phyloP scores from a whole-genome alignment of 2,888 invertebrate genomes.

The Eumerus sabulonum region DNA sequence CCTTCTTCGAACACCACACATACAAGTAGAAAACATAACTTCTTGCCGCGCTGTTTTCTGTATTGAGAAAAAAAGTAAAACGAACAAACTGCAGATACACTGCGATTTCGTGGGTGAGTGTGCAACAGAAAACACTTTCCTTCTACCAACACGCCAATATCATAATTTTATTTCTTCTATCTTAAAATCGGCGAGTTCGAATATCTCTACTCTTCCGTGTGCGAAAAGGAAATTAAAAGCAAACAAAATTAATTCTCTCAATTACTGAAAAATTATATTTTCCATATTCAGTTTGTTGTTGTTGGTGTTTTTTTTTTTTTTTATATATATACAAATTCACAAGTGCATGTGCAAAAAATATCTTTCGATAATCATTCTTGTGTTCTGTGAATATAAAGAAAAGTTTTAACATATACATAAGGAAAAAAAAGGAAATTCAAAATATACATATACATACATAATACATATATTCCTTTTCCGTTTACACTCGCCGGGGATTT shows the following conservation, averaged over 20 bases:
- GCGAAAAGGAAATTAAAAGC: slow-evolving; percentile 5
- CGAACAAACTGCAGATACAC: slow-evolving; percentile 41
- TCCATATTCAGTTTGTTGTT: too few relatives aligned
- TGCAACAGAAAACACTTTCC: slow-evolving; percentile 52
- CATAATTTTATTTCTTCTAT: not conserved
- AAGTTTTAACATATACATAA: slow-evolving; percentile 20
- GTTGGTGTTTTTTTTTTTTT: too few relatives aligned
- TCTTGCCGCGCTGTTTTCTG: slow-evolving; percentile 16
- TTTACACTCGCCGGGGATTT: slow-evolving; percentile 8
- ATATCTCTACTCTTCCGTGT: not conserved
- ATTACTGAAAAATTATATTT: slow-evolving; percentile 19
- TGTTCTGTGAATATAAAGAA: slow-evolving; percentile 22
- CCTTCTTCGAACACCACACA: slow-evolving; percentile 15
- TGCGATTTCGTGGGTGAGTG: slow-evolving; percentile 22
- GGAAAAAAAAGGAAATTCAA: slow-evolving; percentile 24
- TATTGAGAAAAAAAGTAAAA: too few relatives aligned
- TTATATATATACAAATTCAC: not conserved
- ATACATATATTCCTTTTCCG: not conserved
- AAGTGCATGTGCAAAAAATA: slow-evolving; percentile 38
- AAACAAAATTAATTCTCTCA: slow-evolving; percentile 1
- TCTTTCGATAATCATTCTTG: slow-evolving; percentile 16
- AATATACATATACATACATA: slow-evolving; percentile 4
- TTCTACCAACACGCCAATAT: slow-evolving; percentile 21
- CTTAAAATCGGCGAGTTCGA: too few relatives aligned
- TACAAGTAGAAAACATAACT: too few relatives aligned